Base-by-base conservation (phyloP, 2,113 vertebrate species). In the Daubentonia madagascariensis region DNA sequence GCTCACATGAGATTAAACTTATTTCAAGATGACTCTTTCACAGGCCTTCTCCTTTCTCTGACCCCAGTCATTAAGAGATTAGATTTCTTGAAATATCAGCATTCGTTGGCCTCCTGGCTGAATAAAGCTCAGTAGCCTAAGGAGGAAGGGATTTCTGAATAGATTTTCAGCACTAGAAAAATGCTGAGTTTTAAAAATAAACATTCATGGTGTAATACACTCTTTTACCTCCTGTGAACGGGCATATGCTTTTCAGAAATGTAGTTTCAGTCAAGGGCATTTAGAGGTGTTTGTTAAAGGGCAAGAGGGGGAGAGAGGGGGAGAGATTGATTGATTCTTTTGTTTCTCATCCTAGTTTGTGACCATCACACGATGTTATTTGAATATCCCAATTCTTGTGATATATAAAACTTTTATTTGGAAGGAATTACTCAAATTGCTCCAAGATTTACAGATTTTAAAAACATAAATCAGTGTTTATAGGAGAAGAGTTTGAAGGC, bases 41-140 rank as follows among this genome's bases (percentile, higher is more conserved):
- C 30, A 50, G 73, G 79, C 61, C 0, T 97, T 65, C 86, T 95
- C 25, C 95, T 97, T 97, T 14, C 2, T 93, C 98, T 98, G 98
- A 98, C 98, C 98, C 85, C 40, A 93, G 84, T 98, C 98, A 99
- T 99, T 99, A 99, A 98, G 96, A 98, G 98, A 99, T 98, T 98
- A 98, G 59, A 63, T 99, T 99, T 98, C 98, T 98, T 98, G 98
- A 99, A 99, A 98, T 98, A 98, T 92, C 98, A 97, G 98, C 95
- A 83, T 98, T 98, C 97, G 73, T 96, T 0, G 1, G 14, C 63
- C 80, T 63, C 70, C 72, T 40, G 70, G 86, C 86, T 98, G 90
- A 93, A 97, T 91, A 72, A 98, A 97, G 97, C 93, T 96, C 40
- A 68, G 92, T 88, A 96, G 78, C 17, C 96, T 79, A 72, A 97